These are phyloP conservation scores for Andrena praecox DNA, from an alignment of 2,888 invertebrate genomes.

Conservation along the genomic window DNA sequence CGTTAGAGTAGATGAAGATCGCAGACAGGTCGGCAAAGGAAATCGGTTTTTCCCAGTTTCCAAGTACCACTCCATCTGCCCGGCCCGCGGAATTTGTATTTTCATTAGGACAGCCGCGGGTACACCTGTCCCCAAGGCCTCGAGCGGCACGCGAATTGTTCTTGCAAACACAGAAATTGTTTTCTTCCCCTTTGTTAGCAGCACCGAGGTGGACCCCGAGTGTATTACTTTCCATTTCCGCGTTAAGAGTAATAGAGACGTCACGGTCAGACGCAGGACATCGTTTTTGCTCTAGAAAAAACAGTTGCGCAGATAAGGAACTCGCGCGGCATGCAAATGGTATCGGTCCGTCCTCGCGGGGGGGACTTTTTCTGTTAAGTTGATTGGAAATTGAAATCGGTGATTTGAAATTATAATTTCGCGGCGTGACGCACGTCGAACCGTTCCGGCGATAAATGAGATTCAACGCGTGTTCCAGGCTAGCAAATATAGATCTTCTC, in stretches of 20 bases:
- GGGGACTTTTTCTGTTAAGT: not conserved
- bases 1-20: too few species aligned
- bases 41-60: constrained; percentile 6
- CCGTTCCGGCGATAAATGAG: not conserved
- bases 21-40: not conserved
- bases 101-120: not conserved
- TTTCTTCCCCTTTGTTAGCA: not conserved
- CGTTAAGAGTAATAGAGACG: not conserved
- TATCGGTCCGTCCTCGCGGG: not conserved
- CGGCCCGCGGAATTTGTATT: not conserved
- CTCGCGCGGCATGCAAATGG: not conserved
- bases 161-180: not conserved
- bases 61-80: not conserved
- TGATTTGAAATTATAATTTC: constrained; percentile 34
- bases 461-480: not conserved
- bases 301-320: not conserved
- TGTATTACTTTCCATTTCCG: not conserved
- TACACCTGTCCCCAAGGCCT: not conserved
- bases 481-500: too few species aligned
- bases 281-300: not conserved
- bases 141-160: not conserved
- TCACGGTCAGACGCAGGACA: not conserved
- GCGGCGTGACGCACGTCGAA: not conserved
- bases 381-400: constrained; percentile 9
- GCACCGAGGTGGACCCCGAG: not conserved